Evolutionary conservation across 2,113 vertebrate species (phyloP).

Genomic region (Dasyornis broadbenti): DNA sequence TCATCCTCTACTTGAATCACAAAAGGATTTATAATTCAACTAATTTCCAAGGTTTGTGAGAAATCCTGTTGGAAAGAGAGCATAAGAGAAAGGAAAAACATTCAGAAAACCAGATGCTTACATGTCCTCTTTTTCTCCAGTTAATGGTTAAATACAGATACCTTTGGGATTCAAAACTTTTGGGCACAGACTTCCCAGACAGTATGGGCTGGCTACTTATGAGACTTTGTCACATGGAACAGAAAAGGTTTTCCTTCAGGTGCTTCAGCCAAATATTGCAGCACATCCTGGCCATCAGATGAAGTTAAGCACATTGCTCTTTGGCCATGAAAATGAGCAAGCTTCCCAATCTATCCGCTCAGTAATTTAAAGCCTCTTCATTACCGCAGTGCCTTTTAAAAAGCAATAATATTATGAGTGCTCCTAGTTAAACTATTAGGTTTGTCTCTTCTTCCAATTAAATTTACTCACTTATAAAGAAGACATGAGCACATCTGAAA

Average conservation of each 20-base stretch:
- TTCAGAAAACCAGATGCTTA: fast-evolving
- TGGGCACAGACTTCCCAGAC: neutral
- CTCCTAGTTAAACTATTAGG: conserved; percentile 23
- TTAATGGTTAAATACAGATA: neutral
- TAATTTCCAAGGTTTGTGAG: neutral
- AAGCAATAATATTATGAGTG: conserved; percentile 51
- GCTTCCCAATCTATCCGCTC: neutral
- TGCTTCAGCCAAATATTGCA: neutral
- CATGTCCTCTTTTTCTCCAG: neutral
- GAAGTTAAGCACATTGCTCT: neutral
- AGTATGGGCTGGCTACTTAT: neutral
- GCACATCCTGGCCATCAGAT: neutral
- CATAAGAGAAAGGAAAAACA: neutral
- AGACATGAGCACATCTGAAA: neutral
- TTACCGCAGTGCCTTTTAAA: conserved; percentile 8
- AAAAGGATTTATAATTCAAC: neutral
- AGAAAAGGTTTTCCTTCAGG: neutral
- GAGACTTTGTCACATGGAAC: neutral
- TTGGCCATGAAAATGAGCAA: neutral
- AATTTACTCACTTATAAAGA: neutral
- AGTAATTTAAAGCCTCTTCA: conserved; percentile 40
- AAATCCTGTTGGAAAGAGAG: neutral
- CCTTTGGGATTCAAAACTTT: neutral
- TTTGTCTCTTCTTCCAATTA: conserved; percentile 35
- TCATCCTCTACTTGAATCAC: neutral